These are phyloP conservation scores for Ectobius pallidus DNA, from an alignment of 2,888 invertebrate genomes.

Conservation along the genomic window DNA sequence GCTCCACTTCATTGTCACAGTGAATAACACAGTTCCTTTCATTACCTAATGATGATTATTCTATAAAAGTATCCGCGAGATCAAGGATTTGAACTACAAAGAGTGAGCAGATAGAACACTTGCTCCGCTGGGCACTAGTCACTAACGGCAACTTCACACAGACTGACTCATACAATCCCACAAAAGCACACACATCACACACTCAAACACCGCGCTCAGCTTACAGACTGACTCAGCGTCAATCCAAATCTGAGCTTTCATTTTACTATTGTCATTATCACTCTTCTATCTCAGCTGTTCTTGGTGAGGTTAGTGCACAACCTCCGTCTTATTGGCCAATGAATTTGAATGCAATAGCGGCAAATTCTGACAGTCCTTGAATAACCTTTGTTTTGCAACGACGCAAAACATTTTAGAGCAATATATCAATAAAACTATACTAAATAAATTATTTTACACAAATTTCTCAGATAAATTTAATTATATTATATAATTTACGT, in stretches of 20 bases:
- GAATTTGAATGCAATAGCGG: background rate
- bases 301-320: background rate
- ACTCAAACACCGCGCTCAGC: constrained; percentile 7
- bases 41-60: too few relatives aligned
- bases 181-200: background rate
- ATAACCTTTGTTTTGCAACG: too few relatives aligned
- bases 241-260: background rate
- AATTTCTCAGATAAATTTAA: too few relatives aligned
- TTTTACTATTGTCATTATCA: background rate
- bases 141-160: background rate
- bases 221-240: background rate
- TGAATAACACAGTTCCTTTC: too few relatives aligned
- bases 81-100: too few relatives aligned
- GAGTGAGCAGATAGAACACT: too few relatives aligned
- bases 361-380: background rate
- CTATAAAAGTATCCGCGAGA: too few relatives aligned
- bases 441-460: background rate
- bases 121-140: too few relatives aligned
- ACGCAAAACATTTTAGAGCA: too few relatives aligned
- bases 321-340: background rate
- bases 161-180: background rate
- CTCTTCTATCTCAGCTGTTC: background rate
- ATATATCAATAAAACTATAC: background rate
- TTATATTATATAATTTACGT: too few relatives aligned
- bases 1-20: constrained; percentile 4